Conservation (phyloP, 2,888 invertebrate genomes). For the Molorchus minor region DNA sequence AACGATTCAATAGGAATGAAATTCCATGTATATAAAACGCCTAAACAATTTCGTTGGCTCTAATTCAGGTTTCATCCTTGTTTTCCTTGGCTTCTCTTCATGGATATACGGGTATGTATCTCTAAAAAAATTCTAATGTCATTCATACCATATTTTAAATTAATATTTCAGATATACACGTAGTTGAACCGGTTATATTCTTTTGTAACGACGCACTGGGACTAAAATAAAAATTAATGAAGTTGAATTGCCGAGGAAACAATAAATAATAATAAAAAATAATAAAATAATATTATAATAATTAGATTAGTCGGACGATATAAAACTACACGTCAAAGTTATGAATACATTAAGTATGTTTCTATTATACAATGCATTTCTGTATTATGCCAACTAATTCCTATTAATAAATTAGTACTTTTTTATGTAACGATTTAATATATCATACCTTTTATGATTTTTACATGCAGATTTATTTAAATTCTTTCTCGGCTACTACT, state of each 20-base stretch:
- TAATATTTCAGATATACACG: neutral
- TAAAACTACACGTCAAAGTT: neutral
- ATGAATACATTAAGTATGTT: neutral
- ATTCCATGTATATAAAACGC: too few species aligned
- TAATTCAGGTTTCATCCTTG: too few species aligned
- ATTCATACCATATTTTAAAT: neutral
- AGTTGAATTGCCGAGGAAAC: neutral
- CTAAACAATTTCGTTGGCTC: too few species aligned
- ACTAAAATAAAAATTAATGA: constrained; percentile 7
- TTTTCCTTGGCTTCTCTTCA: too few species aligned
- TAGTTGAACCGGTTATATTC: neutral
- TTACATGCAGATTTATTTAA: constrained; percentile 7
- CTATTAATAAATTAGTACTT: neutral
- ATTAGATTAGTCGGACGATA: constrained; percentile 1
- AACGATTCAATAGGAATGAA: too few species aligned
- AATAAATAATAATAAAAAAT: constrained; percentile 12
- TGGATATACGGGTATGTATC: neutral
- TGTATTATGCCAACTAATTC: neutral
- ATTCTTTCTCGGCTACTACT: neutral
- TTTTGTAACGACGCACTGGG: neutral
- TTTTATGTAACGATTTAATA: neutral
- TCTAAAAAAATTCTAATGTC: neutral
- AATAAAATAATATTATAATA: too few species aligned
- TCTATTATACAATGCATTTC: neutral
- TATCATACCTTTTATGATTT: neutral